Base-by-base conservation (phyloP, 2,113 vertebrate species). In the Microcebus murinus region DNA sequence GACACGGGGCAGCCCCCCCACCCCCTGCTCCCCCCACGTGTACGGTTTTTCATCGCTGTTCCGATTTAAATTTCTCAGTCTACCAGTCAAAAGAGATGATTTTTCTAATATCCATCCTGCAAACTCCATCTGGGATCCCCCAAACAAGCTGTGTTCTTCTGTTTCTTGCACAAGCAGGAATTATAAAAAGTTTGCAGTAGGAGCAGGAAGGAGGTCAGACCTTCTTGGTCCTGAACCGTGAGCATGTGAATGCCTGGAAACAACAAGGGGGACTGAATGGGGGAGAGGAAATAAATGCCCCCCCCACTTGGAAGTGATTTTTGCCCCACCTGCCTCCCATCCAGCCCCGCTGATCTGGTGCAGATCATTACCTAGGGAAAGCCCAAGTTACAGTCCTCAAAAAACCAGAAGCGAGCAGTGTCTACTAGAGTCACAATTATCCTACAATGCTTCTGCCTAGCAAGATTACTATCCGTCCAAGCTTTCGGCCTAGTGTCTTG, bases 41-140 rank as follows among this genome's bases (percentile, higher is more conserved):
- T 36, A 92, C 55, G 91, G 63, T 45, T 89, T 76, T 76, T 91
- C 80, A 85, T 27, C 52, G 87, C 95, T 83, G n/a, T 80, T 96
- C 70, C 90, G 71, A 97, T 87, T 95, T 77, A 84, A 95, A 96
- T 96, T 91, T 96, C 87, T 97, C 96, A 80, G 87, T 94, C 95
- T 97, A 90, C 96, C 87, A 97, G 87, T 94, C 71, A 67, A 91
- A 94, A 90, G 90, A 96, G 76, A 97, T 57, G 81, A 81, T 95
- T 97, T 97, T 95, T 91, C 97, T 97, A 97, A 98, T 97, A 97
- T 90, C 96, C 95, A 97, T 83, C 80, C 96, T 96, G 97, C 95
- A 95, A 84, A 97, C 92, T 97, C 97, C 97, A 98, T 97, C 97
- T 98, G 97, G 96, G 96, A 97, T 95, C 96, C 96, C 96, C 95